Evolutionary conservation across 2,888 invertebrate genomes (phyloP).

Genomic region (Reticulitermes lucifugus): DNA sequence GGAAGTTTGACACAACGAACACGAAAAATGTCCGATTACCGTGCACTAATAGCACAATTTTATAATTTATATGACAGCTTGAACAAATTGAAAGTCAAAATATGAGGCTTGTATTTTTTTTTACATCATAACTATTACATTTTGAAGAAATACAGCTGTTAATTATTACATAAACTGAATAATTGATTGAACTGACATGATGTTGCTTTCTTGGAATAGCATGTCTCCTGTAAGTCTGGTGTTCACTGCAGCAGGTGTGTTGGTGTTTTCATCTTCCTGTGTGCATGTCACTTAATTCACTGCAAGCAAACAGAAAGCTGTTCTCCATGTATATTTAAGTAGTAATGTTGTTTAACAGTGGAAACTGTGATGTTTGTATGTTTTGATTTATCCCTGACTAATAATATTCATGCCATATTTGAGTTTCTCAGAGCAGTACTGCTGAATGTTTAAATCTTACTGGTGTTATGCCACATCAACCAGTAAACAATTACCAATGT

Average conservation of each 20-base stretch:
- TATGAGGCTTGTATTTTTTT: no score
- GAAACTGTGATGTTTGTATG: background rate
- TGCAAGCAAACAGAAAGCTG: slow-evolving; percentile 9
- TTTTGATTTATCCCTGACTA: background rate
- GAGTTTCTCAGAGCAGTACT: no score
- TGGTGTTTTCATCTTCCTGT: background rate
- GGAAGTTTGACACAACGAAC: no score
- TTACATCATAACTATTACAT: no score
- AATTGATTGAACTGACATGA: slow-evolving; percentile 25
- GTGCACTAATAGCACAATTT: no score
- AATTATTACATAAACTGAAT: background rate
- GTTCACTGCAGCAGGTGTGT: slow-evolving; percentile 6
- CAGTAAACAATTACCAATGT: no score
- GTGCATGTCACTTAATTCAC: background rate
- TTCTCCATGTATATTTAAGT: background rate
- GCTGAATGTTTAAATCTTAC: no score
- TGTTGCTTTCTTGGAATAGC: slow-evolving; percentile 21
- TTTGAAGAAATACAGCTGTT: no score
- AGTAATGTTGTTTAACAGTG: background rate
- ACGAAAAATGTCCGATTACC: no score
- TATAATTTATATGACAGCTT: no score
- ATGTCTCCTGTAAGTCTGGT: background rate
- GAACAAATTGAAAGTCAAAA: no score
- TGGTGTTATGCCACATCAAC: no score
- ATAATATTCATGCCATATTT: background rate